These are phyloP conservation scores for Noctua janthina DNA, from an alignment of 2,888 invertebrate genomes.

Conservation along the genomic window DNA sequence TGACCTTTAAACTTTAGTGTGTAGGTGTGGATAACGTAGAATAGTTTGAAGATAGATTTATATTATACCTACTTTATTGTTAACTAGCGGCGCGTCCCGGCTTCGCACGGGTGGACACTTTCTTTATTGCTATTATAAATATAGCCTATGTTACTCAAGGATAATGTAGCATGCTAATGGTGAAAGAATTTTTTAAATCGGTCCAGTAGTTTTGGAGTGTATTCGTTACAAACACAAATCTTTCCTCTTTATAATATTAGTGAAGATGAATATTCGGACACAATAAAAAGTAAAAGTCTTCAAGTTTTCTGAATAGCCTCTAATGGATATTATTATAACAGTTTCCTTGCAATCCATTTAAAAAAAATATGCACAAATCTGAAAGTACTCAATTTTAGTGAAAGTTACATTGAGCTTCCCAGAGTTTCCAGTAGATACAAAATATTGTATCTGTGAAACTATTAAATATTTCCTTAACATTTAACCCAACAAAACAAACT, in stretches of 20 bases:
- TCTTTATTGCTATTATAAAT: too few relatives aligned
- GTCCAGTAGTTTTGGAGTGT: too few relatives aligned
- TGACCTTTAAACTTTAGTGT: constrained; percentile 33
- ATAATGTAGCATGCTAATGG: too few relatives aligned
- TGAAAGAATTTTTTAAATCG: too few relatives aligned
- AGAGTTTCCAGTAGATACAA: background rate
- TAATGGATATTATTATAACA: background rate
- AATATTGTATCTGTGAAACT: background rate
- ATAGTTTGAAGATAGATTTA: background rate
- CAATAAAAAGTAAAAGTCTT: background rate
- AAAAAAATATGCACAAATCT: background rate
- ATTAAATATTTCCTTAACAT: background rate
- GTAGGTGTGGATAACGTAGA: background rate
- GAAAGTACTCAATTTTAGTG: too few relatives aligned
- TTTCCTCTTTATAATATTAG: too few relatives aligned
- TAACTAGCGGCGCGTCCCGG: too few relatives aligned
- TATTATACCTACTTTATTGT: background rate
- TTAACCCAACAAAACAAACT: background rate
- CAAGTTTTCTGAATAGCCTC: background rate
- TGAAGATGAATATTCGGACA: background rate
- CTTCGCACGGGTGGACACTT: too few relatives aligned
- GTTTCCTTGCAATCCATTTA: background rate
- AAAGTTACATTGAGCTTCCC: too few relatives aligned
- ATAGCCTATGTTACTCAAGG: too few relatives aligned
- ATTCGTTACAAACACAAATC: too few relatives aligned